Base-by-base conservation (phyloP, 2,797 vertebrate genomes). In the Naso thynnoides region DNA sequence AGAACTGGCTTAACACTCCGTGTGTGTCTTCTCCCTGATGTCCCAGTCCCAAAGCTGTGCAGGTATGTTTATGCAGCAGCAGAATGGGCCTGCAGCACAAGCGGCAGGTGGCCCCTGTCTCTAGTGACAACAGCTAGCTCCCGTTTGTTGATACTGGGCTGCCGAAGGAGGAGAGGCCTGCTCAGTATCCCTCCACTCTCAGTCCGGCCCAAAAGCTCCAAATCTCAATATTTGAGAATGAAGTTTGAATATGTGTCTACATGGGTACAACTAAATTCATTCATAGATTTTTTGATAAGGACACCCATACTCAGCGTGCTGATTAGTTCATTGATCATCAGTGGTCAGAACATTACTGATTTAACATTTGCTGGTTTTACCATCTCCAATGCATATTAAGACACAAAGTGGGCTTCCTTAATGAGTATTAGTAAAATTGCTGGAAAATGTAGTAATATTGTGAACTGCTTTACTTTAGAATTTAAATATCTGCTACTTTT, bases 101-200 rank as follows among this genome's bases (percentile, higher is more conserved):
- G 76, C 77, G 78, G 88, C 93, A 93, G 91, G 87, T 93, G 90
- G 85, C 81, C 84, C 76, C 68, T 5, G 79, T 91, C 79, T 81
- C 59, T 47, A 38, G 55, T 65, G 75, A 76, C 81, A 85, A 79
- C 70, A 79, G 75, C 87, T 88, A 79, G 55, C 79, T 83, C 62
- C 75, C 39, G 38, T 78, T 70, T 92, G 90, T 88, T 91, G 81
- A 91, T 80, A 64, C 64, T 71, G 69, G 78, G 77, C 72, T 77
- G 49, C 68, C 68, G 82, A 47, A 73, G 66, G 71, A 79, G 59
- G 18, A 64, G 53, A 57, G 24, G 18, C 18, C 26, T 10, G 11
- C 49, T 84, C 55, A 82, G 29, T 79, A 61, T 39, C 80, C 64
- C 68, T 73, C 27, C 15, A 61, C 65, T 49, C 69, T 63, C 49